Percentiles rank a stretch among this genome's conserved stretches.
These are phyloP conservation scores for Neelides folsomi DNA, from an alignment of 2,888 invertebrate species.

Conservation along the genomic window DNA sequence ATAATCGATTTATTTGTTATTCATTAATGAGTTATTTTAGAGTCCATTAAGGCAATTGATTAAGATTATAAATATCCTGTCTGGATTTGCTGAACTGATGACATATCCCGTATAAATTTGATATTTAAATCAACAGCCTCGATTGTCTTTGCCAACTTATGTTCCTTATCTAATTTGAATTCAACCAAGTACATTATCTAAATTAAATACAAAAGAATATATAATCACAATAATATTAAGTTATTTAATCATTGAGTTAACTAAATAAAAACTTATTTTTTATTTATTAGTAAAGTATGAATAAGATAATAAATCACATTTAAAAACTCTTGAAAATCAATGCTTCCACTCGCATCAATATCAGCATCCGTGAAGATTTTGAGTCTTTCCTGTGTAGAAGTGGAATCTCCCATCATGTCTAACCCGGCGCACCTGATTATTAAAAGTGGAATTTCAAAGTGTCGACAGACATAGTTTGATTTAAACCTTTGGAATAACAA, in stretches of 20 bases:
- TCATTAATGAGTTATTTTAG: no score
- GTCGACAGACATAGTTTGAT: neutral
- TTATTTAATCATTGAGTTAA: neutral
- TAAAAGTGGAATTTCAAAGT: neutral
- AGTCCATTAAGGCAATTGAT: no score
- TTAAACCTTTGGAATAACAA: neutral
- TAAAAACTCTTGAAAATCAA: conserved; percentile 32
- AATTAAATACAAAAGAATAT: neutral
- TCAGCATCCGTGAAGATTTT: conserved; percentile 21
- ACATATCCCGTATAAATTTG: conserved; percentile 30
- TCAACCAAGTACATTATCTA: conserved; percentile 8
- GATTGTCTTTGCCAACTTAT: conserved; percentile 21
- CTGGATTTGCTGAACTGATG: conserved; percentile 27
- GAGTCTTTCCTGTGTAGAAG: conserved; percentile 19
- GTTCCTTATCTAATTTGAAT: neutral
- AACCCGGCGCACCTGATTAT: conserved; percentile 24
- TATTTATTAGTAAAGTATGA: no score
- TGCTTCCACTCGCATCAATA: conserved; percentile 30
- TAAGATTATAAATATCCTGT: conserved; percentile 21
- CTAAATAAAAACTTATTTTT: no score
- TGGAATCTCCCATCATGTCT: conserved; percentile 29
- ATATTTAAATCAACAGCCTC: conserved; percentile 25
- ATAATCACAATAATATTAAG: neutral
- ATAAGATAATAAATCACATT: conserved; percentile 12
- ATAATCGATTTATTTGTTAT: no score